A percentile compares a stretch with the other conserved stretches of the same genome.
Conservation (phyloP, 2,113 vertebrate genomes). For the Heterotilapia buettikoferi region DNA sequence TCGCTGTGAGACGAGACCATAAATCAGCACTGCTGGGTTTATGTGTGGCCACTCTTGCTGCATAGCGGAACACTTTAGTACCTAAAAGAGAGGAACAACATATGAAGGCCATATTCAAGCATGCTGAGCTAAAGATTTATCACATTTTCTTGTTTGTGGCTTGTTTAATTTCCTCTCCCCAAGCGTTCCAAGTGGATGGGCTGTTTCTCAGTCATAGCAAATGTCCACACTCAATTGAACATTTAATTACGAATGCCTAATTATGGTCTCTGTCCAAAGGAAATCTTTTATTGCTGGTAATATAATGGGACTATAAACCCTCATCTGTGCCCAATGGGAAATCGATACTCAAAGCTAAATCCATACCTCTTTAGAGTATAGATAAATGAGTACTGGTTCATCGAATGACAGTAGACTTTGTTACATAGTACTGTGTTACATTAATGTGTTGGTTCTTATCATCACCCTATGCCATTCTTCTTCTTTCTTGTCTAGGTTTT, state of each 20-base stretch:
- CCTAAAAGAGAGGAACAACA: constrained; percentile 1
- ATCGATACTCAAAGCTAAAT: constrained; percentile 32
- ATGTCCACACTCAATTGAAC: constrained; percentile 38
- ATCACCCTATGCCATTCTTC: not conserved
- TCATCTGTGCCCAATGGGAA: constrained; percentile 19
- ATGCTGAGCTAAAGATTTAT: constrained; percentile 12
- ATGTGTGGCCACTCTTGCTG: constrained; percentile 44
- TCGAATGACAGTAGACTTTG: not conserved
- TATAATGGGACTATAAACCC: constrained; percentile 21
- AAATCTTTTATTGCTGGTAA: constrained; percentile 28
- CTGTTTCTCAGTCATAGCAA: constrained; percentile 26
- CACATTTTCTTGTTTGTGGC: constrained; percentile 23
- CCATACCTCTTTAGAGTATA: constrained; percentile 23
- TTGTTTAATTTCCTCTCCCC: constrained; percentile 15
- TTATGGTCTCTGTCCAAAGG: constrained; percentile 31
- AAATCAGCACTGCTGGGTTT: constrained; percentile 55
- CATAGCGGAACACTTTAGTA: constrained; percentile 42
- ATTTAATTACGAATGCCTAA: constrained; percentile 45
- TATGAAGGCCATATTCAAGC: constrained; percentile 34
- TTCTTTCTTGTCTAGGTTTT: constrained; percentile 76
- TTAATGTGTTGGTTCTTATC: not conserved
- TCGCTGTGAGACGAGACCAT: constrained; percentile 20
- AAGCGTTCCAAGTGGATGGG: not conserved
- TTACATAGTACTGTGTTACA: not conserved
- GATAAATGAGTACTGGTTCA: not conserved